Conservation (phyloP, 2,113 vertebrate genomes). For the Bufo bufo region DNA sequence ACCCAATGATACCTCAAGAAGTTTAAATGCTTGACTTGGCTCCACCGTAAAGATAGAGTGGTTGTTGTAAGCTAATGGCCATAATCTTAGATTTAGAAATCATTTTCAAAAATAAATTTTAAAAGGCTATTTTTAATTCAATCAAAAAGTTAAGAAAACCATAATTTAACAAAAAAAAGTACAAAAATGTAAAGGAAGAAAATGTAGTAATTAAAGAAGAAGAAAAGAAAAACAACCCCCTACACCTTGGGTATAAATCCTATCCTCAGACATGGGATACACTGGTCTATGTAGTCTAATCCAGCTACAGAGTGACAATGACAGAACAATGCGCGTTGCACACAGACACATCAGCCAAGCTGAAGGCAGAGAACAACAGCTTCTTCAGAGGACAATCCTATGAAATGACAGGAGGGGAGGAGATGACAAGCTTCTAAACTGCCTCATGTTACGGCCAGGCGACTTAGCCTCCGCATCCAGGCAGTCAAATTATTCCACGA, state of each 20-base stretch:
- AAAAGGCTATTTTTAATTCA: too few relatives aligned
- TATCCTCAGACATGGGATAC: not conserved
- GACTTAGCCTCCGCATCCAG: not conserved
- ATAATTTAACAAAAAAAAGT: too few relatives aligned
- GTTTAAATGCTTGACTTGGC: too few relatives aligned
- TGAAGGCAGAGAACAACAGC: not conserved
- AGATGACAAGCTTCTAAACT: slow-evolving; percentile 3
- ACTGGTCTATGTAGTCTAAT: not conserved
- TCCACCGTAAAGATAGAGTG: too few relatives aligned
- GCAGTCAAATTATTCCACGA: slow-evolving; percentile 1
- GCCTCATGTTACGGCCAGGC: slow-evolving; percentile 41
- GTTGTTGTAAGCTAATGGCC: too few relatives aligned
- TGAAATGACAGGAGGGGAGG: slow-evolving; percentile 29
- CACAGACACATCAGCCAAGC: slow-evolving; percentile 13
- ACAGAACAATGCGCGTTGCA: not conserved
- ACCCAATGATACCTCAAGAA: too few relatives aligned
- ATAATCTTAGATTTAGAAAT: too few relatives aligned
- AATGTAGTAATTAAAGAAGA: too few relatives aligned
- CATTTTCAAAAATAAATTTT: too few relatives aligned
- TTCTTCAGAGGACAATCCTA: not conserved
- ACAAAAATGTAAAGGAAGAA: too few relatives aligned
- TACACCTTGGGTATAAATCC: not conserved
- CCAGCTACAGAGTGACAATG: not conserved
- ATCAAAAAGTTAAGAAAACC: too few relatives aligned
- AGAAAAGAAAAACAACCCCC: too few relatives aligned